Percentiles rank a stretch among this genome's conserved stretches.
Evolutionary conservation across 1,140 invertebrate genomes (phyloP).

Genomic region (Drosophila oshimai): DNA sequence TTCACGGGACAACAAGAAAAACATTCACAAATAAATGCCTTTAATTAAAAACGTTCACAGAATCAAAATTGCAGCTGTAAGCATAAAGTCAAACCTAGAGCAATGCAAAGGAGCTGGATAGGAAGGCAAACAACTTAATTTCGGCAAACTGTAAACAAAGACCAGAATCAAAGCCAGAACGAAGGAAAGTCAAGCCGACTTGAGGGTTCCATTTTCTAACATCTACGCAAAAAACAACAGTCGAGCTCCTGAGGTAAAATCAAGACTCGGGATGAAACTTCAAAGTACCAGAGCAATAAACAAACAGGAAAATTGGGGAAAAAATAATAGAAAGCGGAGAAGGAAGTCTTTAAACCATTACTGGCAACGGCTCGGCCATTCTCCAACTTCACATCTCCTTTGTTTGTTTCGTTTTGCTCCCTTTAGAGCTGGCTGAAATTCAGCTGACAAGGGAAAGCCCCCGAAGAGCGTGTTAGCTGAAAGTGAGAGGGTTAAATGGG

Average conservation of each 20-base stretch:
- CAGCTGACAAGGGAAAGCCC: conserved; percentile 10
- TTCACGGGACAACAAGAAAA: conserved; percentile 18
- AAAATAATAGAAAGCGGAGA: background rate
- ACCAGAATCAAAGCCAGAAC: conserved; percentile 21
- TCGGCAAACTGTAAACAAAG: conserved; percentile 37
- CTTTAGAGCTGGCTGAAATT: conserved; percentile 8
- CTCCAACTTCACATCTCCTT: background rate
- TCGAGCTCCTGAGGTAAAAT: background rate
- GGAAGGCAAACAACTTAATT: conserved; percentile 38
- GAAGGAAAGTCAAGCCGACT: conserved; percentile 14
- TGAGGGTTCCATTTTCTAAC: conserved; percentile 44
- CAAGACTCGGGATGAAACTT: background rate
- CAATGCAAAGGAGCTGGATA: background rate
- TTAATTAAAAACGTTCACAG: conserved; percentile 37
- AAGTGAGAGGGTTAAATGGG: conserved; percentile 27
- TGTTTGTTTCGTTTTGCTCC: conserved; percentile 14
- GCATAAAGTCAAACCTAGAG: conserved; percentile 20
- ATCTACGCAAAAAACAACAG: conserved; percentile 52
- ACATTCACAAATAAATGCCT: conserved; percentile 27
- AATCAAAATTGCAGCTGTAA: conserved; percentile 30
- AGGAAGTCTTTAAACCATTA: conserved; percentile 31
- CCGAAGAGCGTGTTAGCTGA: background rate
- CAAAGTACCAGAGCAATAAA: background rate
- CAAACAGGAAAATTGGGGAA: conserved; percentile 35
- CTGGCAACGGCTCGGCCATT: conserved; percentile 1